phyloP scores from a whole-genome alignment of 2,888 invertebrate genomes.

The Agonopterix heracliana region DNA sequence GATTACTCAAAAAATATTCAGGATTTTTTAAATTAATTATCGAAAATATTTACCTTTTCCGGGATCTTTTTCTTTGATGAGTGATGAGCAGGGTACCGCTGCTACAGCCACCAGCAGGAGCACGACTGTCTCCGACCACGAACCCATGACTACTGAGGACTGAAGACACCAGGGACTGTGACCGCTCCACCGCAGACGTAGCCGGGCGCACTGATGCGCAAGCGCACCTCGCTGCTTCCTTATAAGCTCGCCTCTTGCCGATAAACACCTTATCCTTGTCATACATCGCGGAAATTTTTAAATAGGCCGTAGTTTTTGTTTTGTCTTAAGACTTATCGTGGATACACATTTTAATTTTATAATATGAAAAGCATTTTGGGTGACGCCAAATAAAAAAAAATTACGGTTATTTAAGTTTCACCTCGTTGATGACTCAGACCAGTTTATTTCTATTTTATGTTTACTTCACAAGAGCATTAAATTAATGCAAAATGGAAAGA shows the following conservation, averaged over 20 bases:
- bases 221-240: constrained; percentile 39
- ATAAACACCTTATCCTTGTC: constrained; percentile 29
- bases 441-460: too few species aligned
- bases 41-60: constrained; percentile 45
- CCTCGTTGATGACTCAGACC: too few species aligned
- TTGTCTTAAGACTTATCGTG: too few species aligned
- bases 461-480: too few species aligned
- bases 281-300: constrained; percentile 13
- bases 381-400: too few species aligned
- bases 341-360: too few species aligned
- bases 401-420: too few species aligned
- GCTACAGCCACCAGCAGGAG: constrained; percentile 36
- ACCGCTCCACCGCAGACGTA: constrained; percentile 32
- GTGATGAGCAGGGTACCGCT: constrained; percentile 41
- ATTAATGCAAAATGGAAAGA: too few species aligned
- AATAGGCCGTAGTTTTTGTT: too few species aligned
- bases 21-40: too few species aligned
- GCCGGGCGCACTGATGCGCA: constrained; percentile 33
- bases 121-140: constrained; percentile 47
- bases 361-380: too few species aligned
- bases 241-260: constrained; percentile 37
- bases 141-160: constrained; percentile 58
- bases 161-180: constrained; percentile 13
- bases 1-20: too few species aligned
- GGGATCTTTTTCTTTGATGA: constrained; percentile 52